Evolutionary conservation across 2,797 vertebrate genomes (phyloP), one percentile per base, ranked within the genome.

Genomic region (Cephalopachus bancanus): DNA sequence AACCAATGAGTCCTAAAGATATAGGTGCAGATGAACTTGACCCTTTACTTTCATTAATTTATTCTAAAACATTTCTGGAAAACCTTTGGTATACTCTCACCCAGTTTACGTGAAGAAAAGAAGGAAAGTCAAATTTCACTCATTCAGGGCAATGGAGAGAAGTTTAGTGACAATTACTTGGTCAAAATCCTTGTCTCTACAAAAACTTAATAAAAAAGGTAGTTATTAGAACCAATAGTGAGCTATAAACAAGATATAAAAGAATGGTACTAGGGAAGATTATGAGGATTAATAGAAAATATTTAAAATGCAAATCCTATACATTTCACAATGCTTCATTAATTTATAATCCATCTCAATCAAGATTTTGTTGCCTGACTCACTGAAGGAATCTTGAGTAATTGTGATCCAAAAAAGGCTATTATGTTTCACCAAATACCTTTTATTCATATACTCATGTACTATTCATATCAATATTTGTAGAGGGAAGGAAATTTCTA

Each of bases 381-480:
- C 75, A 64, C 10, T 72, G 22, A 95, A 91, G 30, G 9, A 91
- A 88, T 96, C 53, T 53, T 92, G 90, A 81, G 15, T 85, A 92
- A 84, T 30, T 62, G 2, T 92, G 30, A 75, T n/a, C 44, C 55
- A 17, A n/a, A 11, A 93, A 67, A 44, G 8, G 69, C 14, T 15
- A 37, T 37, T 92, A 80, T 72, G 37, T 81, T 96, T 80, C 51
- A 15, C 53, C 78, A 44, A 16, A 81, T 65, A 91, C n/a, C 33
- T 95, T 49, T 33, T 57, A 92, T 51, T 91, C 37, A 30, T 51
- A 76, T 44, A 65, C 60, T 57, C 88, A 37, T 51, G 76, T 81
- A 60, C 51, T 89, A 91, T 57, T 60, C 76, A n/a, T 30, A 87
- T 83, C 92, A 91, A 91, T 95, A 93, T 95, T 93, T 81, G 26